Conservation (phyloP, 2,797 vertebrate genomes). For the Scarus forsteni region DNA sequence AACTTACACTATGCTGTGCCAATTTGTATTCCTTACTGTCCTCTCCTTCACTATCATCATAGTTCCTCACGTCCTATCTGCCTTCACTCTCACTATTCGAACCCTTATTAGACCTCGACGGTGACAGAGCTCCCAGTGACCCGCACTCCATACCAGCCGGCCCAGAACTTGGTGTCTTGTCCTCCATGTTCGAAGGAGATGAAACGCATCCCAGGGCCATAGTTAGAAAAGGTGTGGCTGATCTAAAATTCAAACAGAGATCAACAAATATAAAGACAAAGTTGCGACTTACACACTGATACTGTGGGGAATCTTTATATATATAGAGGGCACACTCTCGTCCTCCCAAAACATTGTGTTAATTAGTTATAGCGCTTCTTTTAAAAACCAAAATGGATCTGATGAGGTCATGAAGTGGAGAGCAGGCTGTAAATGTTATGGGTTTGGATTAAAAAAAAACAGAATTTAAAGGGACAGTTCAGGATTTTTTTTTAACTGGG, state of each 20-base stretch:
- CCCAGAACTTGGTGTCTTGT: constrained; percentile 91
- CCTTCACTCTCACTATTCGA: background rate
- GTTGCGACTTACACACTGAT: too few species aligned
- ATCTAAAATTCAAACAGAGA: constrained; percentile 76
- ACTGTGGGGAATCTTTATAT: too few species aligned
- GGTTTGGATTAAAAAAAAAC: too few species aligned
- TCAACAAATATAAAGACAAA: background rate
- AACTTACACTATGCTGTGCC: background rate
- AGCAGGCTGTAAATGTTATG: too few species aligned
- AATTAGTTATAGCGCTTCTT: too few species aligned
- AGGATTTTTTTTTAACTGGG: too few species aligned
- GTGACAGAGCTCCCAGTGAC: constrained; percentile 91
- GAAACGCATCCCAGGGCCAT: constrained; percentile 89
- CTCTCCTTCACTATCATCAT: background rate
- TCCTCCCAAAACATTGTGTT: too few species aligned
- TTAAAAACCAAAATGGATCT: too few species aligned
- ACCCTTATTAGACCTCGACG: constrained; percentile 81
- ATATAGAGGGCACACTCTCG: too few species aligned
- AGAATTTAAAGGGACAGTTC: too few species aligned
- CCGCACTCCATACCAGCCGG: constrained; percentile 93
- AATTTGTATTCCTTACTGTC: background rate
- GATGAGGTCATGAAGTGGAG: too few species aligned
- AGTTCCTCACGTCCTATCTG: background rate
- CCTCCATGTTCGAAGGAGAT: constrained; percentile 93
- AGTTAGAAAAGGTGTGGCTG: constrained; percentile 88